A percentile compares a stretch with the other conserved stretches of the same genome.
phyloP scores from a whole-genome alignment of 2,113 vertebrate species.

The Talpa occidentalis region DNA sequence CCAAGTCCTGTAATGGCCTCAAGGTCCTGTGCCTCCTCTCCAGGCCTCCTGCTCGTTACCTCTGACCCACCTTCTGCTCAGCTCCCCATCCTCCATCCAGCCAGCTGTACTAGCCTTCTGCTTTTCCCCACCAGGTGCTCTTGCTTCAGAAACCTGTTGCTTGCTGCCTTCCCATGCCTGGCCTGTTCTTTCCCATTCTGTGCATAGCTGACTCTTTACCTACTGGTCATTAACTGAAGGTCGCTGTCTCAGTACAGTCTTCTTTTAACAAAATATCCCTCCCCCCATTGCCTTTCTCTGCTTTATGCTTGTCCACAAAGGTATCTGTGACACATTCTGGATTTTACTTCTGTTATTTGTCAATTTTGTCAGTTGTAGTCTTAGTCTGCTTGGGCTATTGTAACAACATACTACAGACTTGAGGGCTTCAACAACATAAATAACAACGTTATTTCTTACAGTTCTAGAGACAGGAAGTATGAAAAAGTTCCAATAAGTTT shows the following conservation, averaged over 20 bases:
- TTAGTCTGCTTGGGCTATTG: not conserved
- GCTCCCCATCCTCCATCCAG: not conserved
- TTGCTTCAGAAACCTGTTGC: not conserved
- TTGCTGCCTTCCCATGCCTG: not conserved
- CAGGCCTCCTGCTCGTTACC: not conserved
- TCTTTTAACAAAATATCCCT: not conserved
- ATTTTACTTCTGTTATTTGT: slow-evolving; percentile 2
- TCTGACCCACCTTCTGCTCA: not conserved
- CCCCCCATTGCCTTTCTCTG: not conserved
- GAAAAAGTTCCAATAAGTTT: not conserved
- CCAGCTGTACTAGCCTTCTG: not conserved
- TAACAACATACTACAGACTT: not conserved
- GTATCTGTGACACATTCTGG: not conserved
- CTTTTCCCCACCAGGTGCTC: not conserved
- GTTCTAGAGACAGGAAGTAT: not conserved
- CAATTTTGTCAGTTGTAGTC: not conserved
- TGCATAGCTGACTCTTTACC: not conserved
- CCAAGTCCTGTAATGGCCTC: not conserved
- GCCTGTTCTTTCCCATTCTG: not conserved
- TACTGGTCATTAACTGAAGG: slow-evolving; percentile 38
- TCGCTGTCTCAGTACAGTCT: slow-evolving; percentile 19
- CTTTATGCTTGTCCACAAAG: slow-evolving; percentile 9
- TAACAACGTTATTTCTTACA: not conserved
- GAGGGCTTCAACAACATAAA: not conserved
- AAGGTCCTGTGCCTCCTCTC: not conserved